Evolutionary conservation across 1,140 invertebrate species (phyloP).

Genomic region (Scaptodrosophila lebanonensis): DNA sequence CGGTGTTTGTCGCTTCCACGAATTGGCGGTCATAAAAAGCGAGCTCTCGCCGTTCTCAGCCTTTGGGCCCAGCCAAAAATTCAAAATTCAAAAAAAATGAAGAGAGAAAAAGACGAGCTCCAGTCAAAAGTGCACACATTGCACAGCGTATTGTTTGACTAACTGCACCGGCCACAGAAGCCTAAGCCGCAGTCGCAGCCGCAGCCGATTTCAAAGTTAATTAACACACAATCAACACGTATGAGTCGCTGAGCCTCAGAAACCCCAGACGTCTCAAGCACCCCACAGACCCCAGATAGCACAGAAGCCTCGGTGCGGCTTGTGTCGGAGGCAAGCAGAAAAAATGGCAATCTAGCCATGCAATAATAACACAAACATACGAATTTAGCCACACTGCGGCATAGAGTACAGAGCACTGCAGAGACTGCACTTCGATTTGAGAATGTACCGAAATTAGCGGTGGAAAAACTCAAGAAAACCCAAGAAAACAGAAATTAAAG

Average conservation of each 20-base stretch:
- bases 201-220: conserved; percentile 56
- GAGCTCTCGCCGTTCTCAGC: too few species aligned
- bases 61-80: conserved; percentile 15
- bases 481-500: conserved; percentile 72
- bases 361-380: conserved; percentile 66
- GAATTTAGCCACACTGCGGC: conserved; percentile 50
- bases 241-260: conserved; percentile 10
- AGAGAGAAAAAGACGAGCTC: conserved; percentile 14
- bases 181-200: conserved; percentile 7
- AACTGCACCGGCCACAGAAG: too few species aligned
- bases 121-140: conserved; percentile 30
- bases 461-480: conserved; percentile 28
- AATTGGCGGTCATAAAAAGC: conserved; percentile 56
- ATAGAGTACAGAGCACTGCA: too few species aligned
- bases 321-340: conserved; percentile 16
- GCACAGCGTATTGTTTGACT: too few species aligned
- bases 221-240: conserved; percentile 66
- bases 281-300: conserved; percentile 4
- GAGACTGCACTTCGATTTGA: conserved; percentile 55
- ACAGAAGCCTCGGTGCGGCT: too few species aligned
- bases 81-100: not conserved
- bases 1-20: conserved; percentile 43
- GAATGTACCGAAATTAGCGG: conserved; percentile 67
- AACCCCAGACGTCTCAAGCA: conserved; percentile 6
- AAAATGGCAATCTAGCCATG: conserved; percentile 42